Percentiles rank a stretch among this genome's conserved stretches.
Conservation (phyloP, 2,888 invertebrate species). For the Helicoverpa assulta region DNA sequence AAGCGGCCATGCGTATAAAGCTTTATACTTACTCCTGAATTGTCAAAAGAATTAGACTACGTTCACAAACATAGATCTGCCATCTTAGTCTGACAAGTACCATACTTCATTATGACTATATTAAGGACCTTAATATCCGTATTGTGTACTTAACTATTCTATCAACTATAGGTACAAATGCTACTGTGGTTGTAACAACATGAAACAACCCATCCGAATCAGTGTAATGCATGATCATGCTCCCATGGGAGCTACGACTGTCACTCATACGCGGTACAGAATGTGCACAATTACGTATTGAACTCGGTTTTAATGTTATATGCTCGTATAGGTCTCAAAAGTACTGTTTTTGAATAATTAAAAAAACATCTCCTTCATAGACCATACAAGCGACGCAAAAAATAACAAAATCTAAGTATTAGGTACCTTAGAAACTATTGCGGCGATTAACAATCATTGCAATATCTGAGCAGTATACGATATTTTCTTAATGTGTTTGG, state of each 20-base stretch:
- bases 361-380: too few relatives aligned
- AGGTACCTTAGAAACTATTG: too few relatives aligned
- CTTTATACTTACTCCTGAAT: not conserved
- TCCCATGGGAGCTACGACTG: slow-evolving; percentile 58
- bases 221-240: slow-evolving; percentile 37
- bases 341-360: not conserved
- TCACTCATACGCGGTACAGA: slow-evolving; percentile 61
- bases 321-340: not conserved
- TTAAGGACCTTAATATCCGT: not conserved
- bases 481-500: not conserved
- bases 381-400: too few relatives aligned
- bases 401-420: too few relatives aligned
- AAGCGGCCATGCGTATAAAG: too few relatives aligned
- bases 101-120: too few relatives aligned
- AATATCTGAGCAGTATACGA: too few relatives aligned
- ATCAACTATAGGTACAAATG: slow-evolving; percentile 10
- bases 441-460: too few relatives aligned
- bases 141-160: not conserved
- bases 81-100: too few relatives aligned
- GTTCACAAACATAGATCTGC: too few relatives aligned
- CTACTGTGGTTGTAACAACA: slow-evolving; percentile 7
- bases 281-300: slow-evolving; percentile 51
- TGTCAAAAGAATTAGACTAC: too few relatives aligned
- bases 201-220: slow-evolving; percentile 25
- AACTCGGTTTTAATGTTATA: slow-evolving; percentile 4